Percentiles rank a stretch among this genome's conserved stretches.
Evolutionary conservation across 2,888 invertebrate species (phyloP).

Genomic region (Rotaria sp.): DNA sequence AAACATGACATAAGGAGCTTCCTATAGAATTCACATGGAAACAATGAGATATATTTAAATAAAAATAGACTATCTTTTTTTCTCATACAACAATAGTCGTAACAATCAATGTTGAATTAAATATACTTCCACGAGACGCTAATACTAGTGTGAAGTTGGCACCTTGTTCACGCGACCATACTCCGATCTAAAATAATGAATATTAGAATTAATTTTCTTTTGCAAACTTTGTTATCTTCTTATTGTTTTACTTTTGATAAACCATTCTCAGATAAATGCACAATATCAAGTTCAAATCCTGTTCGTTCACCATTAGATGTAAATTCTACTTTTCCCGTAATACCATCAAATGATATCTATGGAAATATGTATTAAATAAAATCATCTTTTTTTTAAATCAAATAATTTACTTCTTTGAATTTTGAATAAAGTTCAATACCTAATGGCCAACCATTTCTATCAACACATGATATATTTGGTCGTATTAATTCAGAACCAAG

Average conservation of each 20-base stretch:
- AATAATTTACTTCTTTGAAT: neutral
- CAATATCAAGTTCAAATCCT: conserved; percentile 80
- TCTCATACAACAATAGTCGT: conserved; percentile 77
- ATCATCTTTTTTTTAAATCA: neutral
- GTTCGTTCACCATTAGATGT: conserved; percentile 86
- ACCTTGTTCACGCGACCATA: conserved; percentile 46
- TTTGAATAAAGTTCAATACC: conserved; percentile 5
- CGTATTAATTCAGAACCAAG: too few species aligned
- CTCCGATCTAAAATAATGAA: conserved; percentile 45
- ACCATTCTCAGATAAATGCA: conserved; percentile 72
- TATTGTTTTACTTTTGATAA: conserved; percentile 46
- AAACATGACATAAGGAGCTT: conserved; percentile 78
- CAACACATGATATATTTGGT: neutral
- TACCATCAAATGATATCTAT: conserved; percentile 66
- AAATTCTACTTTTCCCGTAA: conserved; percentile 84
- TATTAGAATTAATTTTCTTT: too few species aligned
- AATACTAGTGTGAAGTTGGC: conserved; percentile 45
- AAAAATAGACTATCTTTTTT: neutral
- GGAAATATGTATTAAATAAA: conserved; percentile 57
- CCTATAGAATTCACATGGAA: conserved; percentile 59
- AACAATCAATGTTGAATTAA: conserved; percentile 80
- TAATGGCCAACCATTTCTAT: neutral
- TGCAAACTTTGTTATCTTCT: neutral
- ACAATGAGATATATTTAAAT: too few species aligned
- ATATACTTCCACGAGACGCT: conserved; percentile 56